Base-by-base conservation (phyloP, 2,888 invertebrate genomes). In the Idaea biselata region DNA sequence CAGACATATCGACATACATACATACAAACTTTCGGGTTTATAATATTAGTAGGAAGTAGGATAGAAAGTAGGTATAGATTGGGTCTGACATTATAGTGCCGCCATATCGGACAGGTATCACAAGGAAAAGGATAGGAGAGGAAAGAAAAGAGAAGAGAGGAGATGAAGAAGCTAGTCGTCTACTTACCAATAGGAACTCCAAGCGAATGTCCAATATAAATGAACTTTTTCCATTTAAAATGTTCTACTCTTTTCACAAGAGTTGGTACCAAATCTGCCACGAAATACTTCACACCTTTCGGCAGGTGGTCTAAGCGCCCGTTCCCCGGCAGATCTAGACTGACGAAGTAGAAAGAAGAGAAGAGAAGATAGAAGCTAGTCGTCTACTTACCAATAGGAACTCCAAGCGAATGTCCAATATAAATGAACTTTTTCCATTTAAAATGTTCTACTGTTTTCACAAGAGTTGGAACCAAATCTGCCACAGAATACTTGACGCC, bases 241-340 rank as follows among this genome's bases (percentile, higher is more conserved):
- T 89, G 82, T 6, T 84, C 73, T 25, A 77, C 71, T 0, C 84
- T 78, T 6, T 68, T 77, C 7, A 72, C 62, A 0, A 88, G 61
- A 0, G 83, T 79, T 0, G 85, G 84, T 0, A 88, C 80, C 1
- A 85, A 67, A 33, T 88, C 88, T 4, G 77, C 69, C 0, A 78
- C 68, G 0, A 82, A 78, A 60, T 78, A 85, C 62, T 83, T 71
- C 0, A 83, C 66, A 2, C 87, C 87, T 44, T 63, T 77, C 0
- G 94, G 93, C 64, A 93, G 85, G 61, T 93, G 93, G 55, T 93
- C 92, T 18, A 18, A 14, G 5, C n/a, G n/a, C n/a, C n/a, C n/a
- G n/a, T n/a, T n/a, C n/a, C n/a, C n/a, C n/a, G n/a, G n/a, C n/a
- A n/a, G 25, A 25, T 25, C 25, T 1, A 5, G 25, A 25, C 25